These are phyloP conservation scores for Lytechinus variegatus DNA, from an alignment of 35 echinoderm and acorn worm genomes.

Conservation along the genomic window DNA sequence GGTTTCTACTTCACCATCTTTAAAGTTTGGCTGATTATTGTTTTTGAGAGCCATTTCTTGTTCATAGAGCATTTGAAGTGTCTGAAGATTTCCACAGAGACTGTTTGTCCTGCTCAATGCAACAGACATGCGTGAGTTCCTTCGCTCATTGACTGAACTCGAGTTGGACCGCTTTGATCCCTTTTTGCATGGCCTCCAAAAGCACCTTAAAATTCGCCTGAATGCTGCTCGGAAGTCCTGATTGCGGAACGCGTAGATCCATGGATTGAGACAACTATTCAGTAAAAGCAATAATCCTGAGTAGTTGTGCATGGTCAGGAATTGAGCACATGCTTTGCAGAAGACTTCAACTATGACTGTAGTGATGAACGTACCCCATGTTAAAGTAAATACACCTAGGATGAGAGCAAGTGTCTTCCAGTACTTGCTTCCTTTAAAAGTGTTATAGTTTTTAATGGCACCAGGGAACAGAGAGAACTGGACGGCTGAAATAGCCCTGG, in stretches of 20 bases:
- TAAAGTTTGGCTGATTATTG: conserved; percentile 38
- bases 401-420: conserved; percentile 81
- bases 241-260: conserved; percentile 86
- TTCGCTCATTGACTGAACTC: conserved; percentile 36
- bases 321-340: conserved; percentile 50
- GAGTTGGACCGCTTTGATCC: conserved; percentile 38
- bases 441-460: conserved; percentile 77
- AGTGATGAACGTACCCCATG: conserved; percentile 76
- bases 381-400: conserved; percentile 78
- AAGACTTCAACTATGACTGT: conserved; percentile 67
- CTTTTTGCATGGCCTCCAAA: conserved; percentile 33
- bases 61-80: conserved; percentile 65
- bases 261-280: conserved; percentile 82
- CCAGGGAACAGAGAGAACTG: conserved; percentile 79
- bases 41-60: conserved; percentile 26
- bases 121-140: conserved; percentile 77
- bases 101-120: conserved; percentile 93
- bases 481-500: conserved; percentile 92
- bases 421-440: conserved; percentile 97
- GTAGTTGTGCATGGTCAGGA: conserved; percentile 62
- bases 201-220: conserved; percentile 54
- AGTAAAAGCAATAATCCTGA: conserved; percentile 67
- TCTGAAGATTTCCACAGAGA: conserved; percentile 76
- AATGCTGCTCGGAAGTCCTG: conserved; percentile 94
- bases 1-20: conserved; percentile 32